Evolutionary conservation across 2,113 vertebrate species (phyloP).

Genomic region (Prionailurus bengalensis): DNA sequence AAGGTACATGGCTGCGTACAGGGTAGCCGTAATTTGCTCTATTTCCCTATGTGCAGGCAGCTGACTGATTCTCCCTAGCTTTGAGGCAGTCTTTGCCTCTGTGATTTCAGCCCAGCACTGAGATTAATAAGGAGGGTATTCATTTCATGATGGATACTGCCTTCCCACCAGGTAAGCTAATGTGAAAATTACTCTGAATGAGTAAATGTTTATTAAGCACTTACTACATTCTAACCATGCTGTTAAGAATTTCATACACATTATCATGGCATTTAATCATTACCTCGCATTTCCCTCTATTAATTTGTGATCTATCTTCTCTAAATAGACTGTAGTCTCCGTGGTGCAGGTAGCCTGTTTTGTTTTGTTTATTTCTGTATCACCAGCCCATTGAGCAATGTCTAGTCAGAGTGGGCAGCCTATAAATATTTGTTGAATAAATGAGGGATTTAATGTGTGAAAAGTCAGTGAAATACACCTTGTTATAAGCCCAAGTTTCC

Average conservation of each 20-base stretch:
- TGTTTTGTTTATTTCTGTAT: not conserved
- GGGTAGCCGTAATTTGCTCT: not conserved
- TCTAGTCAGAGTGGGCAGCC: not conserved
- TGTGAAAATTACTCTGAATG: not conserved
- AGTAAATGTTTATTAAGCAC: not conserved
- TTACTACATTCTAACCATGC: not conserved
- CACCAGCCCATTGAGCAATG: not conserved
- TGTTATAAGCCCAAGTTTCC: not conserved
- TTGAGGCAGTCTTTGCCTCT: not conserved
- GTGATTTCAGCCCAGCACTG: not conserved
- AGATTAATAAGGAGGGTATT: not conserved
- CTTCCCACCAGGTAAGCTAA: not conserved
- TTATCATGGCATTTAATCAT: not conserved
- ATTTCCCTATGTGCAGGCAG: not conserved
- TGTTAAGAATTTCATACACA: not conserved
- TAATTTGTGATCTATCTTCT: not conserved
- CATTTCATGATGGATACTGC: not conserved
- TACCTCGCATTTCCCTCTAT: not conserved
- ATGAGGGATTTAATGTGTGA: not conserved
- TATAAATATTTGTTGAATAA: not conserved
- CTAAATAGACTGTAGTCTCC: not conserved
- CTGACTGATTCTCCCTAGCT: not conserved
- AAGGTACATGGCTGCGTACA: not conserved
- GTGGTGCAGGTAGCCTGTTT: not conserved
- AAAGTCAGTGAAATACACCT: not conserved